These are phyloP conservation scores for Microcebus tavaratra DNA, from an alignment of 2,113 vertebrate species.

Conservation along the genomic window DNA sequence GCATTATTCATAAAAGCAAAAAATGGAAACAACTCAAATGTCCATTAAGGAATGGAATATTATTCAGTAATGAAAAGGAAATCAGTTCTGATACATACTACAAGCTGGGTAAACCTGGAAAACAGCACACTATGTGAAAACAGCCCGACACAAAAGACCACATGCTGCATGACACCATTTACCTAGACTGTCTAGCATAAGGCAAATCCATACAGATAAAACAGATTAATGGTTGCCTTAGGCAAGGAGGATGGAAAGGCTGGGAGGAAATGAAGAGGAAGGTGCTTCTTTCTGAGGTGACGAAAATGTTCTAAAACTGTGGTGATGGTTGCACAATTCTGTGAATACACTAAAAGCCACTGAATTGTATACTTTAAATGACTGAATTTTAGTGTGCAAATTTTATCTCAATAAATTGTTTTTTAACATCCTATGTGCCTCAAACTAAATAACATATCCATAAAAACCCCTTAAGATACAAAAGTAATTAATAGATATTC, in stretches of 20 bases:
- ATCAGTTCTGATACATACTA: neutral
- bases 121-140: neutral
- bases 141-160: neutral
- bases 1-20: neutral
- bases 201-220: neutral
- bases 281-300: neutral
- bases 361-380: neutral
- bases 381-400: neutral
- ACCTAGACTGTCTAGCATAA: too few relatives aligned
- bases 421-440: neutral
- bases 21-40: neutral
- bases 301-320: neutral
- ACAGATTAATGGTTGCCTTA: neutral
- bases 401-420: neutral
- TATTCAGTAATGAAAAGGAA: neutral
- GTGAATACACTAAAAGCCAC: too few relatives aligned
- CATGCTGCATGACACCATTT: accelerated
- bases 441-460: neutral
- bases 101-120: neutral
- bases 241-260: neutral
- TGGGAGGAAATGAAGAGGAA: neutral
- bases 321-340: too few relatives aligned
- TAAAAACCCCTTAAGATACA: neutral
- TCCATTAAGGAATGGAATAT: neutral
- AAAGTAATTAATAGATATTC: neutral